A percentile compares a stretch with the other conserved stretches of the same genome.
Evolutionary conservation across 2,113 vertebrate species (phyloP).

Genomic region (Pterocles gutturalis): DNA sequence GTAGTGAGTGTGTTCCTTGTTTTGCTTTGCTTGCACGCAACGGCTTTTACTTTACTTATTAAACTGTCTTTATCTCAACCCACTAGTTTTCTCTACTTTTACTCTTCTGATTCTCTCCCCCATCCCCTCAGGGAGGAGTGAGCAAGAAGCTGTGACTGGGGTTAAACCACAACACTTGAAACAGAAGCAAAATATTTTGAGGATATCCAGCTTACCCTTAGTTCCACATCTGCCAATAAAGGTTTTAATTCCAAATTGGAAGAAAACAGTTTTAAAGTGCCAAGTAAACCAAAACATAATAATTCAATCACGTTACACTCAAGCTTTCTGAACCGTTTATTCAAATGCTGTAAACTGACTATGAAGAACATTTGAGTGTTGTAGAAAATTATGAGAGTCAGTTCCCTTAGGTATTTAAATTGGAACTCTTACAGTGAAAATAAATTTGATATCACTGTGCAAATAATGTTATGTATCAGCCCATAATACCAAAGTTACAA

Average conservation of each 20-base stretch:
- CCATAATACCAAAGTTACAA: rapidly evolving
- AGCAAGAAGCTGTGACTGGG: no score
- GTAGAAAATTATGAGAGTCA: neutral
- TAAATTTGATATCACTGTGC: neutral
- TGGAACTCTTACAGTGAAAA: neutral
- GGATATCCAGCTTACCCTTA: neutral
- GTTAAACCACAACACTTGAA: neutral
- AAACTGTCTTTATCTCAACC: no score
- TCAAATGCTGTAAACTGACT: neutral
- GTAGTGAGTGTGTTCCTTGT: no score
- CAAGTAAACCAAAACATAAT: neutral
- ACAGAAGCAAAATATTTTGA: neutral
- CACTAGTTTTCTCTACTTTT: no score
- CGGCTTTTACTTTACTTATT: no score
- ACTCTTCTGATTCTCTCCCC: no score
- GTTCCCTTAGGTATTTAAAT: neutral
- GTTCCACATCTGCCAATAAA: neutral
- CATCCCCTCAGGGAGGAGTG: no score
- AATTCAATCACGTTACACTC: neutral
- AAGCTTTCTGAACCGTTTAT: neutral
- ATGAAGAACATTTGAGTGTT: neutral
- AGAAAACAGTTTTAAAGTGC: neutral
- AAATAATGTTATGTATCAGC: neutral
- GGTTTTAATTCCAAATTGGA: neutral
- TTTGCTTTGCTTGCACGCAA: no score